These are phyloP conservation scores for Brachyhypopomus gauderio DNA, from an alignment of 2,113 vertebrate species.

Conservation along the genomic window DNA sequence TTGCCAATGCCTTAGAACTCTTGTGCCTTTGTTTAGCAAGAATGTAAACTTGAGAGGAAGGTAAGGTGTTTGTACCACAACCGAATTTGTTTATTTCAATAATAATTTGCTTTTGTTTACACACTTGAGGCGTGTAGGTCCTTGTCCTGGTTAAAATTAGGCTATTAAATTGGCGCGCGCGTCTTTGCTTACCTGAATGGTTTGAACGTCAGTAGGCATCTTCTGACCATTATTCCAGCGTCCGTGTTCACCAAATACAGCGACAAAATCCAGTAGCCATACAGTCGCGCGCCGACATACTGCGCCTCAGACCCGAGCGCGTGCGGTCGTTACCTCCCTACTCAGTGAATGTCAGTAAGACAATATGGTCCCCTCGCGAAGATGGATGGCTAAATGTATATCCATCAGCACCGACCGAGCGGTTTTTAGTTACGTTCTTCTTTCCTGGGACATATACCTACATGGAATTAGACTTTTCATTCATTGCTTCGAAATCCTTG, in stretches of 20 bases:
- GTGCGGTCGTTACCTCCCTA: background rate
- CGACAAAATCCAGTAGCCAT: background rate
- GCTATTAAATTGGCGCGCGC: background rate
- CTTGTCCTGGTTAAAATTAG: too few relatives aligned
- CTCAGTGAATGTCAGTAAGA: too few relatives aligned
- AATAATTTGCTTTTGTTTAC: too few relatives aligned
- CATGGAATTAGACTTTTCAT: background rate
- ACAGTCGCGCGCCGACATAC: background rate
- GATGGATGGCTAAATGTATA: background rate
- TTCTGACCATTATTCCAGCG: slow-evolving; percentile 75
- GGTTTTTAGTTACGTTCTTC: background rate
- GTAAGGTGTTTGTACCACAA: too few relatives aligned
- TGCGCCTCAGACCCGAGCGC: background rate
- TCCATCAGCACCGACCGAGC: background rate
- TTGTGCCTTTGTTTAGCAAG: background rate
- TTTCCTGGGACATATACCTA: background rate
- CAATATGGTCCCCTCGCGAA: too few relatives aligned
- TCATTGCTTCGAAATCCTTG: background rate
- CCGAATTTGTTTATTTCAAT: too few relatives aligned
- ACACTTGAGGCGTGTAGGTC: too few relatives aligned
- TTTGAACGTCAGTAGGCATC: slow-evolving; percentile 95
- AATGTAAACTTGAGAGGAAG: background rate
- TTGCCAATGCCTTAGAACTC: background rate
- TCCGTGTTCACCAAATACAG: slow-evolving; percentile 63
- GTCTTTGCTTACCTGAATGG: slow-evolving; percentile 88